These are phyloP conservation scores for Spodoptera frugiperda DNA, from an alignment of 1,140 invertebrate genomes.

Conservation along the genomic window DNA sequence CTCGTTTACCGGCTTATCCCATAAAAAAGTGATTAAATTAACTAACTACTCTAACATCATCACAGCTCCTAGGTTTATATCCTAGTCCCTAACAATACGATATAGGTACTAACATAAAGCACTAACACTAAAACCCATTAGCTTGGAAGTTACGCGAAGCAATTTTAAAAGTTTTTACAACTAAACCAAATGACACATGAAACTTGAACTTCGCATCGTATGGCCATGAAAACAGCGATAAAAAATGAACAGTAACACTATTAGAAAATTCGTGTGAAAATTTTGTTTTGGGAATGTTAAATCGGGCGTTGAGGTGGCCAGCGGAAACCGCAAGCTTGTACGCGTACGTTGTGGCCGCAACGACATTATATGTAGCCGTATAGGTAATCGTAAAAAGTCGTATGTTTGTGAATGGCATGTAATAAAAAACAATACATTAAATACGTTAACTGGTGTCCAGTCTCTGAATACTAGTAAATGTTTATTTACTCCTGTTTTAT, in stretches of 20 bases:
- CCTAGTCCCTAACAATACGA: too few relatives aligned
- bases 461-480: neutral
- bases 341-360: slow-evolving; percentile 18
- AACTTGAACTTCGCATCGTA: slow-evolving; percentile 13
- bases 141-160: neutral
- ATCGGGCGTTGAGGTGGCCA: neutral
- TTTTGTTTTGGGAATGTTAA: neutral
- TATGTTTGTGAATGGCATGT: slow-evolving; percentile 9
- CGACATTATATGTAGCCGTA: too few relatives aligned
- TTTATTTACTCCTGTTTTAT: too few relatives aligned
- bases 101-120: too few relatives aligned
- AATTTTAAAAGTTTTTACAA: slow-evolving; percentile 31
- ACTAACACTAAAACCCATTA: neutral
- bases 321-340: slow-evolving; percentile 13
- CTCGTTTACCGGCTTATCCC: too few relatives aligned
- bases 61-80: too few relatives aligned
- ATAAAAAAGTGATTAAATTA: too few relatives aligned
- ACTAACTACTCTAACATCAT: too few relatives aligned
- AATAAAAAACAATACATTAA: slow-evolving; percentile 7
- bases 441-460: slow-evolving; percentile 10
- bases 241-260: neutral
- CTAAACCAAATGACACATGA: slow-evolving; percentile 13
- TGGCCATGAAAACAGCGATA: slow-evolving; percentile 16
- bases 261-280: neutral
- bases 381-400: slow-evolving; percentile 11